Percentiles rank a stretch among this genome's conserved stretches.
Conservation (phyloP, 2,113 vertebrate genomes). For the Macaca fascicularis region DNA sequence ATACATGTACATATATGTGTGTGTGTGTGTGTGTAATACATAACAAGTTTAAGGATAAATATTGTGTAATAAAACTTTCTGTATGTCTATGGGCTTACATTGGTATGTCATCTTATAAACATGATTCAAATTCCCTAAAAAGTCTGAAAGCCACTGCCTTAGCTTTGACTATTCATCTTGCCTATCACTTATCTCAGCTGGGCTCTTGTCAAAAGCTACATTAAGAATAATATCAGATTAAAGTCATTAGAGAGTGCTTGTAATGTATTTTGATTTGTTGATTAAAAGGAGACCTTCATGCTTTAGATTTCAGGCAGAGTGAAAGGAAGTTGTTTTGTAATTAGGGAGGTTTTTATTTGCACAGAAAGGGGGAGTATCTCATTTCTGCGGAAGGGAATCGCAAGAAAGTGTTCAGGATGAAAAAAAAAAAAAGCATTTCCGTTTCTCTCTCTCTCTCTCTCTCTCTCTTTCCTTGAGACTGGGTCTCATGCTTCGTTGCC, state of each 20-base stretch:
- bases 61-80: background rate
- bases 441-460: too few relatives aligned
- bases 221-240: background rate
- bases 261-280: background rate
- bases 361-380: background rate
- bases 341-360: slow-evolving; percentile 25
- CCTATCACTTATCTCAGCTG: background rate
- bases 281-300: background rate
- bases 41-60: background rate
- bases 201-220: background rate
- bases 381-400: background rate
- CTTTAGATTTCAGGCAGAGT: background rate
- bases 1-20: too few relatives aligned
- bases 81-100: background rate
- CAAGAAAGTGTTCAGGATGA: background rate
- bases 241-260: background rate
- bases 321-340: background rate
- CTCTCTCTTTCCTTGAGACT: too few relatives aligned
- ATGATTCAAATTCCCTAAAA: background rate
- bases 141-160: background rate
- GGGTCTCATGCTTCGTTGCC: too few relatives aligned
- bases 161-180: background rate
- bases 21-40: background rate
- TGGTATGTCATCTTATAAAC: background rate
- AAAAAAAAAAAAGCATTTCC: too few relatives aligned